Conservation (phyloP, 2,797 vertebrate species). For the Dicrostonyx torquatus region DNA sequence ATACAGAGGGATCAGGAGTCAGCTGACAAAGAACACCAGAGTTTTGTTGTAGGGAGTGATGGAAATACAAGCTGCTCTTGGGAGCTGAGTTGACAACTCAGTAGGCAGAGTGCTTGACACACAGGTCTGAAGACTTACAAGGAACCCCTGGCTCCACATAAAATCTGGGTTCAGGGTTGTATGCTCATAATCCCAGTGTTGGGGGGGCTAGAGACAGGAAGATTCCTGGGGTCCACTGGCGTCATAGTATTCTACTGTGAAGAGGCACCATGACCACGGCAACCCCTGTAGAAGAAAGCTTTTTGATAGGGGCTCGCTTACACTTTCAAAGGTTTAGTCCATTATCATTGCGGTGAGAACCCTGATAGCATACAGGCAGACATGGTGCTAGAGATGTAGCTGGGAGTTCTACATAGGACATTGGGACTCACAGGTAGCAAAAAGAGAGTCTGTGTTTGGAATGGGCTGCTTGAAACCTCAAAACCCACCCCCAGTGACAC, state of each 20-base stretch:
- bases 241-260: neutral
- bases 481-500: neutral
- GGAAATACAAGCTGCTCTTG: neutral
- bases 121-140: neutral
- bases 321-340: neutral
- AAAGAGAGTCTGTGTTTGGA: neutral
- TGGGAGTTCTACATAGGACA: neutral
- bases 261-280: neutral
- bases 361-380: neutral
- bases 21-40: neutral
- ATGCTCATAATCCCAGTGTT: neutral
- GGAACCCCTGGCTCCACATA: neutral
- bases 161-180: neutral
- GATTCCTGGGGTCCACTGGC: too few species aligned
- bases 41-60: neutral
- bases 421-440: neutral
- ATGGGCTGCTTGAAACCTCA: neutral
- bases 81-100: neutral
- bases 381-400: neutral
- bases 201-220: neutral
- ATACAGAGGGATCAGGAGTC: neutral
- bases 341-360: neutral
- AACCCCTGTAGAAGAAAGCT: neutral
- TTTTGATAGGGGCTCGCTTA: neutral
- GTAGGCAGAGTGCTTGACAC: too few species aligned